Evolutionary conservation across 2,113 vertebrate genomes (phyloP).

Genomic region (Poeciliopsis occidentalis): DNA sequence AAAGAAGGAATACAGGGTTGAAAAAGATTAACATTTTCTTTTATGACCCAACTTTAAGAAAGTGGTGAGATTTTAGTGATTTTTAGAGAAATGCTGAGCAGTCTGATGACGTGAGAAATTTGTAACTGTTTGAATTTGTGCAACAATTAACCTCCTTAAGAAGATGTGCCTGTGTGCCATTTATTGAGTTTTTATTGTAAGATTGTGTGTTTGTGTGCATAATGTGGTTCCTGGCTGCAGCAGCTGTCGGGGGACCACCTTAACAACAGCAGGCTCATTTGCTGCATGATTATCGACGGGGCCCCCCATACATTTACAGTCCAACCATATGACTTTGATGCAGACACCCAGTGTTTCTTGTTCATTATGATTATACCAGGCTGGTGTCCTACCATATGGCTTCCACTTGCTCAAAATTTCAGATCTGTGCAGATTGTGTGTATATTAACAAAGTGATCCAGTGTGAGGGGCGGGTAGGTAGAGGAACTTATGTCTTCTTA

Average conservation of each 20-base stretch:
- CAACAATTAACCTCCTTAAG: not conserved
- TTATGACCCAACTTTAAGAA: not conserved
- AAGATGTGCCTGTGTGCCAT: not conserved
- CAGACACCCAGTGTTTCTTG: slow-evolving; percentile 40
- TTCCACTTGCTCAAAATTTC: slow-evolving; percentile 41
- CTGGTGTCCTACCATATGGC: slow-evolving; percentile 68
- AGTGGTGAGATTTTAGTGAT: slow-evolving; percentile 4
- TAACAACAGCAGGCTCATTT: slow-evolving; percentile 73
- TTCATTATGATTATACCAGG: slow-evolving; percentile 63
- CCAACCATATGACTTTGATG: slow-evolving; percentile 12
- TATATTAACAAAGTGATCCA: slow-evolving; percentile 34
- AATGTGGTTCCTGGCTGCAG: slow-evolving; percentile 32
- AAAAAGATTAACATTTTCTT: not conserved
- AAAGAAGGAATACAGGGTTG: not conserved
- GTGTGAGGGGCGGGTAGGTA: slow-evolving; percentile 10
- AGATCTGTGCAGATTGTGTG: slow-evolving; percentile 19
- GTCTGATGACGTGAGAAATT: not conserved
- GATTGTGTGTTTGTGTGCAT: slow-evolving; percentile 2
- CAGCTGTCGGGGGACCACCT: slow-evolving; percentile 48
- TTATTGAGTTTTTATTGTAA: not conserved
- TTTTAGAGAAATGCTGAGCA: not conserved
- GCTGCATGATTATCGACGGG: slow-evolving; percentile 71
- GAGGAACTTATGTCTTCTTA: not conserved
- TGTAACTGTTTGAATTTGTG: slow-evolving; percentile 8
- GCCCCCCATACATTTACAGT: slow-evolving; percentile 21